Evolutionary conservation across 1,140 invertebrate genomes (phyloP).

Genomic region (Zaprionus davidi): DNA sequence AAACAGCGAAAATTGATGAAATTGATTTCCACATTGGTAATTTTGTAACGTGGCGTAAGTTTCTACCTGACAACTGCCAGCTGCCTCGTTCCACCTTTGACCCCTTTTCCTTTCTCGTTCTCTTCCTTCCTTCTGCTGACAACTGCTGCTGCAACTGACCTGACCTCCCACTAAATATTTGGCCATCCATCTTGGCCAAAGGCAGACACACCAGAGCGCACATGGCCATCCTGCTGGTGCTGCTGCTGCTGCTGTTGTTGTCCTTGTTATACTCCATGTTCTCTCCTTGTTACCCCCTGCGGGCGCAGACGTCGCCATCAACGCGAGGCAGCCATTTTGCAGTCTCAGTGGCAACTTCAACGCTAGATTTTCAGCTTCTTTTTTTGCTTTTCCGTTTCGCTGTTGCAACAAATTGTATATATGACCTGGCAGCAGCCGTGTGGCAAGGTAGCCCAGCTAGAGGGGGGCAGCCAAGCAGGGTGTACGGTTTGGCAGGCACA

Average conservation of each 20-base stretch:
- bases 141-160: conserved; percentile 54
- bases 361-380: conserved; percentile 49
- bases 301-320: conserved; percentile 79
- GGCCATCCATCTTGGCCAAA: conserved; percentile 70
- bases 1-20: conserved; percentile 66
- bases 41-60: conserved; percentile 57
- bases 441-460: not conserved
- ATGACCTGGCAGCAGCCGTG: conserved; percentile 48
- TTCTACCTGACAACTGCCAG: conserved; percentile 38
- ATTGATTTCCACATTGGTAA: conserved; percentile 78
- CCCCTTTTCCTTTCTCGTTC: not conserved
- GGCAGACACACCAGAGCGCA: conserved; percentile 31
- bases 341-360: conserved; percentile 56
- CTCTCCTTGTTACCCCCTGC: conserved; percentile 38
- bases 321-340: conserved; percentile 67
- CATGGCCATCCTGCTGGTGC: conserved; percentile 54
- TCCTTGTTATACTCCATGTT: conserved; percentile 5
- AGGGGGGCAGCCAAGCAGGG: not conserved
- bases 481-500: conserved; percentile 12
- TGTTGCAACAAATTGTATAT: conserved; percentile 77
- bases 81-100: conserved; percentile 5
- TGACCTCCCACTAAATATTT: conserved; percentile 71
- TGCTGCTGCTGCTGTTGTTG: conserved; percentile 16
- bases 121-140: not conserved
- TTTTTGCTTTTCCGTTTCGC: conserved; percentile 36